Evolutionary conservation across 2,113 vertebrate genomes (phyloP), one percentile per base, ranked within the genome.

Genomic region (Neolamprologus tretocephalus): DNA sequence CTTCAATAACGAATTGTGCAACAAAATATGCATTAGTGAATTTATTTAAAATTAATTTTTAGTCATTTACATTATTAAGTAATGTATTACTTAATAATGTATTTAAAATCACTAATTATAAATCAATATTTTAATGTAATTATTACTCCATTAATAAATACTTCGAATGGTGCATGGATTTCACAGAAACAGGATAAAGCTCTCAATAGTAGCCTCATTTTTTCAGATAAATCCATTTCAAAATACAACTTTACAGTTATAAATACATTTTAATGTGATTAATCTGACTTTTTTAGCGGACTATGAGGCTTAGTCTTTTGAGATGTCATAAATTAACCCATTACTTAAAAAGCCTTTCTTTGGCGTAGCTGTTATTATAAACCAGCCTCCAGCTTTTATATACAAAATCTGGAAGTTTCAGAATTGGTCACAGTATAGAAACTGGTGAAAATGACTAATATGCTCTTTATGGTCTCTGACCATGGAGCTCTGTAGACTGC

Each of bases 241-340:
- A 61, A 33, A 61, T 61, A 33, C 16, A 61, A 4, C 1, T 6
- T 61, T 61, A 31, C 23, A 58, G 5, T 58, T 58, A 61, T 16
- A 61, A 61, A 61, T 33, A 19, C 5, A 61, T 61, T 61, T 61
- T 61, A 61, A 61, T 33, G 26, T 61, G 8, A 61, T 31, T 61
- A 1, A 6, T 61, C 26, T 61, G 5, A 0, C 57, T 61, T 10
- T 58, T 33, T 10, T 17, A 19, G 1, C 4, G 2, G 1, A 2
- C 28, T 61, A 4, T 61, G 28, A 1, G 1, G 28, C 16, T 61
- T 61, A 33, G 28, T 3, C 2, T 33, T 61, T 61, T 61, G 16
- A 61, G 57, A 61, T 61, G 57, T 33, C 28, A 10, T 33, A 61
- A 61, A 3, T 61, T 4, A 33, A 61, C 14, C 57, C 57, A 19